Evolutionary conservation across 2,113 vertebrate genomes (phyloP), one percentile per base, ranked within the genome.

Genomic region (Hystrix cristata): DNA sequence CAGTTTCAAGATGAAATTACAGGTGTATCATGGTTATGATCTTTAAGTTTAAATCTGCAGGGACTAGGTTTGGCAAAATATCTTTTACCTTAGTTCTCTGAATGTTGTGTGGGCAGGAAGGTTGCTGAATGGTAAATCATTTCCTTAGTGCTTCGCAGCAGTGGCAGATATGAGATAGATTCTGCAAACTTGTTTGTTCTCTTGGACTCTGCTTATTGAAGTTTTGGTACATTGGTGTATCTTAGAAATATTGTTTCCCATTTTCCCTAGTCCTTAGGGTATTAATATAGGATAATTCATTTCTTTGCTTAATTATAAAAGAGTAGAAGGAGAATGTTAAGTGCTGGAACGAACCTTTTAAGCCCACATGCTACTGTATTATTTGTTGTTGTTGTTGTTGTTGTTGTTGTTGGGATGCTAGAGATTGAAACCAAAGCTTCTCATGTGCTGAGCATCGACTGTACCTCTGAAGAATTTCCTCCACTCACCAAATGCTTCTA

Each of bases 251-350:
- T 55, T 25, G 0, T 67, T 87, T 91, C 74, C 4, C 12, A 57
- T 69, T 91, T 90, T 60, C 31, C 62, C 25, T 46, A 7, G 43
- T 94, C 38, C 59, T 86, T 67, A 27, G 67, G 65, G 0, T 9
- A 38, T 74, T 69, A n/a, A 83, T 71, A 48, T 38, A 89, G 60
- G 29, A 38, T 53, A 60, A 48, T 87, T 87, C 8, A 55, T 91
- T 95, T 84, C 15, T 85, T 89, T 82, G 23, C 60, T 80, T 83
- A 95, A 91, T 93, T 88, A 57, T 31, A 62, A 82, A 65, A 74
- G 53, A 90, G 14, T 69, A 90, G 69, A 76, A 88, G 23, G 74
- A 86, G 65, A 57, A 67, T 31, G 8, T 93, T 85, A 81, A 69
- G 48, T 91, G 43, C 25, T 60, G 29, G 81, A 71, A 69, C 48